A percentile compares a stretch with the other conserved stretches of the same genome.
phyloP scores from a whole-genome alignment of 2,888 invertebrate genomes.

The Schizaphis graminum region DNA sequence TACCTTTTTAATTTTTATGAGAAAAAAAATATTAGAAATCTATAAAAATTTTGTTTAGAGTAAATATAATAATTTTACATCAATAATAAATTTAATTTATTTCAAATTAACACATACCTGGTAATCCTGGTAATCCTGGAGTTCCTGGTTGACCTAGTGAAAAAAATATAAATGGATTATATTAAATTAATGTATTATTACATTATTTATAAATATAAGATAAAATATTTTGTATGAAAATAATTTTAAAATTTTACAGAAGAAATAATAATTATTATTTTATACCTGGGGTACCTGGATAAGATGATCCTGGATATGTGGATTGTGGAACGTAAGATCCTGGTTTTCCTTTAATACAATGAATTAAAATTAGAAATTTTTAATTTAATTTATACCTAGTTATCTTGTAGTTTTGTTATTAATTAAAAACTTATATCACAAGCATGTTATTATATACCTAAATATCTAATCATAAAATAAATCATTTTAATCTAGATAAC shows the following conservation, averaged over 20 bases:
- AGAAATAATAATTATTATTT: neutral
- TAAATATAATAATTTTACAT: neutral
- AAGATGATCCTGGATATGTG: neutral
- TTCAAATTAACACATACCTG: neutral
- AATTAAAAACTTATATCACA: neutral
- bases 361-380: conserved; percentile 52
- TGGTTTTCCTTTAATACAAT: conserved; percentile 67
- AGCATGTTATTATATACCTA: neutral
- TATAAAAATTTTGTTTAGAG: neutral
- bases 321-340: neutral
- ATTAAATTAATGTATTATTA: neutral
- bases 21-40: neutral
- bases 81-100: neutral
- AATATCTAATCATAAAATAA: neutral
- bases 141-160: conserved; percentile 24
- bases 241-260: neutral
- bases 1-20: neutral
- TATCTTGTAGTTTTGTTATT: neutral
- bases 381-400: neutral
- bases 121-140: conserved; percentile 21
- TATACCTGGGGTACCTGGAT: conserved; percentile 67
- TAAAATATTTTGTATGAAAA: neutral
- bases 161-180: neutral
- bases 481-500: neutral
- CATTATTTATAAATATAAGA: neutral